These are phyloP conservation scores for Anseranas semipalmata DNA, from an alignment of 2,113 vertebrate genomes.

Conservation along the genomic window DNA sequence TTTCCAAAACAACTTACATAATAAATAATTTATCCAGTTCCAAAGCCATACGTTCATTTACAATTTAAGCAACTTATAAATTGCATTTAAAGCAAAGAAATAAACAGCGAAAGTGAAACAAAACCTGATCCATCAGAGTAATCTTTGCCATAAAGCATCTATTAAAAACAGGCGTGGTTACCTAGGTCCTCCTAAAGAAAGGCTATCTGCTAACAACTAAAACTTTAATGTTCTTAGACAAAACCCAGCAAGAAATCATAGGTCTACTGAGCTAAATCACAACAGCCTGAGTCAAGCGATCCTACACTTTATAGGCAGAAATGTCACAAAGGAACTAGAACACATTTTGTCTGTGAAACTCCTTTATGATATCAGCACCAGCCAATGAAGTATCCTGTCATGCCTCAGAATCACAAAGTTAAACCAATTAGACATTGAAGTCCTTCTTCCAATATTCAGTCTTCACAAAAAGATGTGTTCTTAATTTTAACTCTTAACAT, in stretches of 20 bases:
- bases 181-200: not conserved
- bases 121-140: not conserved
- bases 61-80: not conserved
- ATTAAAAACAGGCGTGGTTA: not conserved
- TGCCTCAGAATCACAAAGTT: not conserved
- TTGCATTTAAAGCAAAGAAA: not conserved
- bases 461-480: not conserved
- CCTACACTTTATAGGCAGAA: not conserved
- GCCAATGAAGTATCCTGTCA: not conserved
- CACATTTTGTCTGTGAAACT: accelerated
- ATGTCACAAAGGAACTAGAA: not conserved
- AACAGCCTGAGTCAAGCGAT: accelerated
- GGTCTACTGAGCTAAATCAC: not conserved
- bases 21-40: not conserved
- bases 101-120: not conserved
- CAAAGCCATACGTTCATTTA: not conserved
- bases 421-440: not conserved
- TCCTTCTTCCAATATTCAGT: not conserved
- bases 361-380: not conserved
- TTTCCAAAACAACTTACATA: not conserved
- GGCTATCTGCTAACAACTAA: not conserved
- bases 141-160: not conserved
- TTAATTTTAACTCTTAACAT: not conserved
- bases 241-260: not conserved
- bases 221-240: not conserved